These are phyloP conservation scores for Mythimna lalbum DNA, from an alignment of 2,888 invertebrate genomes.

Conservation along the genomic window DNA sequence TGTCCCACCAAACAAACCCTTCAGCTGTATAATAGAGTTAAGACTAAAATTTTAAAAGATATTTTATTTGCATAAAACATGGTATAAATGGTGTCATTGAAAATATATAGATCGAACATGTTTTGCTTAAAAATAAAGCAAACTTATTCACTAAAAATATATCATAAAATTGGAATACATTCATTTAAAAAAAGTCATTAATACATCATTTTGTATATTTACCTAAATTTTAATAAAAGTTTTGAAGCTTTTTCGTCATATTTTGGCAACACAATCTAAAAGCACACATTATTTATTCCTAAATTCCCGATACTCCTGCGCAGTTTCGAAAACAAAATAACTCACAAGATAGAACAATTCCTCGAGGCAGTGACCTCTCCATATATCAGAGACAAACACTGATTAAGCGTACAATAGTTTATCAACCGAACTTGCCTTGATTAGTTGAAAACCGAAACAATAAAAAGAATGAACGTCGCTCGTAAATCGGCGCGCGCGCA, in stretches of 20 bases:
- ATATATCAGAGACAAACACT: constrained; percentile 53
- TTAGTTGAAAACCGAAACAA: constrained; percentile 63
- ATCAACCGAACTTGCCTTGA: constrained; percentile 60
- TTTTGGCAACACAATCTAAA: neutral
- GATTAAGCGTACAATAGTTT: constrained; percentile 62
- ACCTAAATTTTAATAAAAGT: neutral
- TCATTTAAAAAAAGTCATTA: too few relatives aligned
- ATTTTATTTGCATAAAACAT: too few relatives aligned
- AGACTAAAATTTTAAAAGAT: too few relatives aligned
- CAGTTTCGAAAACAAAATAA: constrained; percentile 18
- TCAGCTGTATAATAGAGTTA: too few relatives aligned
- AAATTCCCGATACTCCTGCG: neutral
- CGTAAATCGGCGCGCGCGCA: constrained; percentile 62
- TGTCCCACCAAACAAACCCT: too few relatives aligned
- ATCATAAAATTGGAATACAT: too few relatives aligned
- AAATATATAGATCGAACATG: too few relatives aligned
- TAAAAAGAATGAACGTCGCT: constrained; percentile 56
- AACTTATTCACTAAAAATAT: too few relatives aligned
- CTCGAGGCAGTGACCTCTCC: constrained; percentile 43
- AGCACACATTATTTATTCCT: neutral
- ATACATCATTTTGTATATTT: too few relatives aligned
- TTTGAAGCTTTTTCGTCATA: neutral
- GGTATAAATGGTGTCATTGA: too few relatives aligned
- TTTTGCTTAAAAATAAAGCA: too few relatives aligned
- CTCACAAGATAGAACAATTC: constrained; percentile 18